Evolutionary conservation across 2,113 vertebrate species (phyloP).

Genomic region (Dissostichus mawsoni): DNA sequence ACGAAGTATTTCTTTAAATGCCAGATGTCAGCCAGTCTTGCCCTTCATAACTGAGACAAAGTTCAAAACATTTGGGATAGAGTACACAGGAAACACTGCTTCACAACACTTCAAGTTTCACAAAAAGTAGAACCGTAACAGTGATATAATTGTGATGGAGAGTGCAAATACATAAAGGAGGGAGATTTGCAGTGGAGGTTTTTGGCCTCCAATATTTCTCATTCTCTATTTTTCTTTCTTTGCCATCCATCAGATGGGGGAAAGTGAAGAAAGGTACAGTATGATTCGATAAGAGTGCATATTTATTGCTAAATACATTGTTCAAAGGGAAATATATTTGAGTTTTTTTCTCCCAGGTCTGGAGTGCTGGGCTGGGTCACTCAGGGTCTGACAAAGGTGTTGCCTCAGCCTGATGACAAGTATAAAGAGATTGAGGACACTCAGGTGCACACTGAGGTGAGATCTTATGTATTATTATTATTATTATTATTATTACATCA

Average conservation of each 20-base stretch:
- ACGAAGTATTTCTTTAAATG: background rate
- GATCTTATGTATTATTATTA: background rate
- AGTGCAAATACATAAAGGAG: background rate
- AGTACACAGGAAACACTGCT: too few relatives aligned
- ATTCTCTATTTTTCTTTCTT: background rate
- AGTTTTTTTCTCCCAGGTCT: conserved; percentile 55
- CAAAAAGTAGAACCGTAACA: background rate
- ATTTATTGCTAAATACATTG: background rate
- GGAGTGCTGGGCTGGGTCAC: conserved; percentile 88
- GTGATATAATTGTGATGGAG: background rate
- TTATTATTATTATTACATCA: background rate
- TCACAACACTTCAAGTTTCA: background rate
- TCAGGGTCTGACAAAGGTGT: conserved; percentile 87
- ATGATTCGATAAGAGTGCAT: background rate
- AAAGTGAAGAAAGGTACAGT: conserved; percentile 73
- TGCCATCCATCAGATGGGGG: conserved; percentile 33
- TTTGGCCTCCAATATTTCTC: background rate
- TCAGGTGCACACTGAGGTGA: conserved; percentile 79
- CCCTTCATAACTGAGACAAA: background rate
- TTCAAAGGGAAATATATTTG: background rate
- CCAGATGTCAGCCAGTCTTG: background rate
- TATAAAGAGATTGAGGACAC: conserved; percentile 24
- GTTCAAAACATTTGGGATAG: too few relatives aligned
- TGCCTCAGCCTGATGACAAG: conserved; percentile 87
- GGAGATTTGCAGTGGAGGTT: background rate